Evolutionary conservation across 2,888 invertebrate species (phyloP).

Genomic region (Smittia aterrima): DNA sequence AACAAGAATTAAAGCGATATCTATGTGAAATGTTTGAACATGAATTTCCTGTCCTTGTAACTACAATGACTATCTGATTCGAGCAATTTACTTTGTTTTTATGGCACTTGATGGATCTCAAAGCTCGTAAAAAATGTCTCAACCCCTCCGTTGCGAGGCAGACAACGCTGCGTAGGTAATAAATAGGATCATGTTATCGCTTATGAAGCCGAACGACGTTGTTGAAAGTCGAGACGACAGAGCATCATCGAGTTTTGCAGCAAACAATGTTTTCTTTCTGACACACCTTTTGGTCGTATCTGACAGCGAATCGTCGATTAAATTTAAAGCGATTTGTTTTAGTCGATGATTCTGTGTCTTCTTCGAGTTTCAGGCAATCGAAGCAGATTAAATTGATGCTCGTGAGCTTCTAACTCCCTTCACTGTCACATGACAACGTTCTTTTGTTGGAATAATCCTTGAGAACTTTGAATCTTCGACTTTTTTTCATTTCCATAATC

Average conservation of each 20-base stretch:
- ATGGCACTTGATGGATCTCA: conserved; percentile 8
- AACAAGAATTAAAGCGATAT: neutral
- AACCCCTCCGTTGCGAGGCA: neutral
- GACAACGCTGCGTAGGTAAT: neutral
- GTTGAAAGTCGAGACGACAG: neutral
- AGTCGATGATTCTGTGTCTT: conserved; percentile 14
- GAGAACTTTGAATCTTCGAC: neutral
- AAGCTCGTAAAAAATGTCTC: conserved; percentile 9
- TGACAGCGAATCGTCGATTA: conserved; percentile 20
- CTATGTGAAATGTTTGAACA: neutral
- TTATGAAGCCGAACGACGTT: neutral
- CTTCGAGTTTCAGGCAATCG: neutral
- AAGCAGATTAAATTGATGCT: neutral
- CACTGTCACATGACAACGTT: neutral
- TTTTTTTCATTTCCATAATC: conserved; percentile 17
- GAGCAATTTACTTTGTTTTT: conserved; percentile 9
- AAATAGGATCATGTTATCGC: conserved; percentile 28
- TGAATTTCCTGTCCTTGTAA: neutral
- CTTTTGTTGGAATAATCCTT: conserved; percentile 11
- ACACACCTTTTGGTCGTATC: conserved; percentile 22
- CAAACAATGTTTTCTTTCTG: neutral
- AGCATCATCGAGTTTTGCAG: neutral
- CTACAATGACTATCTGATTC: neutral
- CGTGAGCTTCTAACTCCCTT: neutral
- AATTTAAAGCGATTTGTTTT: conserved; percentile 27